Conservation (phyloP, 2,888 invertebrate genomes). For the Seladonia tumulorum region DNA sequence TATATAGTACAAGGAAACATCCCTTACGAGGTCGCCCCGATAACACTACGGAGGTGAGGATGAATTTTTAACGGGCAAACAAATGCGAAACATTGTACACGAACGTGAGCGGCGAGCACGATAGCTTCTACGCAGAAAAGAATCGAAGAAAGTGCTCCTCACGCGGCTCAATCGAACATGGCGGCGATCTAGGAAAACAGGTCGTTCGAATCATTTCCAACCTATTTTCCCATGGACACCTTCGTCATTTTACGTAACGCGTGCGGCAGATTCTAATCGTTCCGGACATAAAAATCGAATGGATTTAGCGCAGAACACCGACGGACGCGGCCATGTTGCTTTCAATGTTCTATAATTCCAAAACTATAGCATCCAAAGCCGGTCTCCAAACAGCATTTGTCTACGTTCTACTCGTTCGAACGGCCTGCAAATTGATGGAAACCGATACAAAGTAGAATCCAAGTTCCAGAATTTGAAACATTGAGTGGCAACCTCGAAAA, state of each 20-base stretch:
- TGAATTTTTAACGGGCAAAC: not conserved
- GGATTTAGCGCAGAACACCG: not conserved
- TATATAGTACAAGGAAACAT: not conserved
- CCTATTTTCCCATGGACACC: not conserved
- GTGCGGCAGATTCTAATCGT: not conserved
- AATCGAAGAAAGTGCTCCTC: not conserved
- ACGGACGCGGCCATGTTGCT: not conserved
- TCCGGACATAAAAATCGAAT: not conserved
- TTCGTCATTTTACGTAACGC: not conserved
- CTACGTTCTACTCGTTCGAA: not conserved
- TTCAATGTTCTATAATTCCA: not conserved
- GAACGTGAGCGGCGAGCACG: not conserved
- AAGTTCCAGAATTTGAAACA: no score
- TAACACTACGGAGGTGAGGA: not conserved
- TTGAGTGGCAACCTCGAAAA: no score
- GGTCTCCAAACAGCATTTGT: not conserved
- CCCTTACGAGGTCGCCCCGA: not conserved
- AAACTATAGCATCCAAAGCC: not conserved
- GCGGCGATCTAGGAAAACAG: not conserved
- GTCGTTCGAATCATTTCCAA: not conserved
- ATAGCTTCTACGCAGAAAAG: not conserved
- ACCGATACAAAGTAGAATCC: not conserved
- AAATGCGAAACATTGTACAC: not conserved
- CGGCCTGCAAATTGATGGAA: no score
- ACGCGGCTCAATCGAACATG: not conserved